phyloP scores from a whole-genome alignment of 2,888 invertebrate species.

The Lutraria lutraria region DNA sequence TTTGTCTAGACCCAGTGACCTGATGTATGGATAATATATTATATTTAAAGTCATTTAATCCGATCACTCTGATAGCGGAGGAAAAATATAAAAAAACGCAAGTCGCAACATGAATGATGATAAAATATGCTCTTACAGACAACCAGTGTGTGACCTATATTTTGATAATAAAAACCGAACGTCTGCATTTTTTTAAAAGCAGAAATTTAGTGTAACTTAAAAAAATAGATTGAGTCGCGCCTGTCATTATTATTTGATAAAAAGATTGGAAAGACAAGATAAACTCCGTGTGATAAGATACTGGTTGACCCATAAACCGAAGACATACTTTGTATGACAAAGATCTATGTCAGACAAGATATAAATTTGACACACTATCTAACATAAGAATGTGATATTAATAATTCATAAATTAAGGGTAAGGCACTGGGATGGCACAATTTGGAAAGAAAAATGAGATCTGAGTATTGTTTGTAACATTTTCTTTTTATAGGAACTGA shows the following conservation, averaged over 20 bases:
- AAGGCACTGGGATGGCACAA: too few relatives aligned
- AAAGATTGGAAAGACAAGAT: background rate
- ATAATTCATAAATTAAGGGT: too few relatives aligned
- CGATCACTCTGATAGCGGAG: background rate
- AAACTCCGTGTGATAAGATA: background rate
- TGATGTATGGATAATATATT: background rate
- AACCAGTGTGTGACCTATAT: background rate
- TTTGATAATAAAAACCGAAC: conserved; percentile 10
- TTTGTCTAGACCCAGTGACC: background rate
- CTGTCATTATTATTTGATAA: conserved; percentile 13
- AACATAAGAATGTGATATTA: too few relatives aligned
- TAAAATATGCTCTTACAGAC: background rate
- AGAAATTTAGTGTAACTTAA: background rate
- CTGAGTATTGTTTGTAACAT: too few relatives aligned
- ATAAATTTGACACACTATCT: too few relatives aligned
- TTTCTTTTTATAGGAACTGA: too few relatives aligned
- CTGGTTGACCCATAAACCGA: background rate
- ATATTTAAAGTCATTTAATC: background rate
- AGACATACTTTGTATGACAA: too few relatives aligned
- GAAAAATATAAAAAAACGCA: background rate
- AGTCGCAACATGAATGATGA: background rate
- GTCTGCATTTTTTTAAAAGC: background rate
- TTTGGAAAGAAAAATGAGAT: too few relatives aligned
- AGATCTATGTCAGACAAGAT: too few relatives aligned
- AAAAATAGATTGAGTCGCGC: background rate